phyloP scores from a whole-genome alignment of 1,140 invertebrate genomes.

The Hetaerina americana region DNA sequence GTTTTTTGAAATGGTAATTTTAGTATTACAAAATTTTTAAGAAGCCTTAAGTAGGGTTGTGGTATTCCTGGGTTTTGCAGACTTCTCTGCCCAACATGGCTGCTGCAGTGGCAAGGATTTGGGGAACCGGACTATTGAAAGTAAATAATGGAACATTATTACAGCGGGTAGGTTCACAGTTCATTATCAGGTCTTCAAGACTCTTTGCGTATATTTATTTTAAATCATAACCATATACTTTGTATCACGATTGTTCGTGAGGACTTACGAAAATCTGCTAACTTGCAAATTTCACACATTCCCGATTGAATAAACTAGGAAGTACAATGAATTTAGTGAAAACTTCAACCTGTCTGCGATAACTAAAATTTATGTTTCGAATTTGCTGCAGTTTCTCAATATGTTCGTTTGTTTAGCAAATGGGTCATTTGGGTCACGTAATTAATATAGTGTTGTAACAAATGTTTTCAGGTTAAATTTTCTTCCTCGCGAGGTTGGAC shows the following conservation, averaged over 20 bases:
- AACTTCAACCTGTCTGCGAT: too few species aligned
- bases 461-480: slow-evolving; percentile 41
- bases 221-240: too few species aligned
- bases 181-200: too few species aligned
- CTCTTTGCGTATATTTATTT: too few species aligned
- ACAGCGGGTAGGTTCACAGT: slow-evolving; percentile 36
- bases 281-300: too few species aligned
- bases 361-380: too few species aligned
- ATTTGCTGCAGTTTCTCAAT: too few species aligned
- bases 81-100: slow-evolving; percentile 49
- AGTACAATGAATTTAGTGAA: too few species aligned
- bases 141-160: slow-evolving; percentile 34
- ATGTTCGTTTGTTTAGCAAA: too few species aligned
- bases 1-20: not conserved
- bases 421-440: slow-evolving; percentile 11
- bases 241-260: too few species aligned
- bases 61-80: slow-evolving; percentile 19
- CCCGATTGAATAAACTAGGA: too few species aligned
- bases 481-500: slow-evolving; percentile 59
- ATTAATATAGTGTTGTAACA: not conserved
- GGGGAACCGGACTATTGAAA: slow-evolving; percentile 60
- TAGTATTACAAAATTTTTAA: not conserved
- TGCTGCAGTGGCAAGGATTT: slow-evolving; percentile 65
- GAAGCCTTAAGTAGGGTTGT: not conserved
- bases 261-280: too few species aligned